phyloP scores from a whole-genome alignment of 2,888 invertebrate genomes.

The Tipula lateralis region DNA sequence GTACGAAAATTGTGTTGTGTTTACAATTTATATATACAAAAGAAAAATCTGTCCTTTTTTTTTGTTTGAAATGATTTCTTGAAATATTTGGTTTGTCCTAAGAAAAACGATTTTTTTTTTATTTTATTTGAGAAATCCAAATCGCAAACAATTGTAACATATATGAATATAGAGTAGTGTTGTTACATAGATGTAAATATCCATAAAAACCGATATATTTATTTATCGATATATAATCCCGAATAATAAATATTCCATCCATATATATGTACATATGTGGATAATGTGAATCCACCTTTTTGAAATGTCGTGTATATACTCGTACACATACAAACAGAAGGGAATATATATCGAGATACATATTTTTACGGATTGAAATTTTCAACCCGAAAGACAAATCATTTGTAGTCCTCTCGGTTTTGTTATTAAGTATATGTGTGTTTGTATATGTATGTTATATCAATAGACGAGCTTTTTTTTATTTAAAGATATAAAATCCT shows the following conservation, averaged over 20 bases:
- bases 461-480: not conserved
- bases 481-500: not conserved
- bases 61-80: no score
- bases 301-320: not conserved
- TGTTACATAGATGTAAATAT: not conserved
- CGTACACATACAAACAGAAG: not conserved
- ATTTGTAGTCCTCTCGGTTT: not conserved
- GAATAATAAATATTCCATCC: not conserved
- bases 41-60: not conserved
- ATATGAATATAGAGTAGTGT: not conserved
- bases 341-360: not conserved
- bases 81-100: no score
- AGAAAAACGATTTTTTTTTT: no score
- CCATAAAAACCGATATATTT: not conserved
- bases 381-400: not conserved
- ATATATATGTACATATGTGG: no score
- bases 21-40: not conserved
- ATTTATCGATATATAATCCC: not conserved
- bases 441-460: not conserved
- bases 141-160: not conserved
- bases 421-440: no score
- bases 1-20: not conserved
- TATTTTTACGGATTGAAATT: not conserved
- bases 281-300: not conserved
- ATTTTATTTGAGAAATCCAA: not conserved